Percentiles rank a stretch among this genome's conserved stretches.
These are phyloP conservation scores for Agrochola litura DNA, from an alignment of 2,888 invertebrate species.

Conservation along the genomic window DNA sequence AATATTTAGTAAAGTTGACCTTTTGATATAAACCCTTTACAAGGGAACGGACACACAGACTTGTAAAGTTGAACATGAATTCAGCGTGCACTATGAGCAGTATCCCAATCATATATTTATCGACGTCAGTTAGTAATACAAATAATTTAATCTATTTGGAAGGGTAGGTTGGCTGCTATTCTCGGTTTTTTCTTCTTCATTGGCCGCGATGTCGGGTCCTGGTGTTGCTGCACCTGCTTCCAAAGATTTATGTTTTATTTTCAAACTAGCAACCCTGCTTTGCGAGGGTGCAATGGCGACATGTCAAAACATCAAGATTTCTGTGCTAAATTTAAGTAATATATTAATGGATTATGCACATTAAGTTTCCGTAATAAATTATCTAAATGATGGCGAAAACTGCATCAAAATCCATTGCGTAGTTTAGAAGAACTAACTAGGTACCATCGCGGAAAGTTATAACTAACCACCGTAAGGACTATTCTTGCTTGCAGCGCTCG, in stretches of 20 bases:
- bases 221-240: conserved; percentile 69
- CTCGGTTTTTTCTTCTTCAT: conserved; percentile 84
- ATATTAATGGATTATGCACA: too few species aligned
- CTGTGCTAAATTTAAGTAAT: neutral
- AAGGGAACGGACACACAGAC: neutral
- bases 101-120: conserved; percentile 12
- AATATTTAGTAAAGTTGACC: neutral
- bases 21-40: neutral
- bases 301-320: neutral
- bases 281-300: neutral
- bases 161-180: conserved; percentile 87
- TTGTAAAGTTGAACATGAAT: neutral
- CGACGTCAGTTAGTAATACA: conserved; percentile 11
- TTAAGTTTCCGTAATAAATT: neutral
- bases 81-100: conserved; percentile 28
- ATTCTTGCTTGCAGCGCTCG: too few species aligned
- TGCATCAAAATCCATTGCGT: neutral
- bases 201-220: conserved; percentile 70
- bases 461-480: too few species aligned
- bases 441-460: too few species aligned
- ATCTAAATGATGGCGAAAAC: neutral
- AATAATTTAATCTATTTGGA: conserved; percentile 80
- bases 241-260: conserved; percentile 18
- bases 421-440: neutral
- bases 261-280: neutral